Base-by-base conservation (phyloP, 1,140 invertebrate species). In the Maniola jurtina region DNA sequence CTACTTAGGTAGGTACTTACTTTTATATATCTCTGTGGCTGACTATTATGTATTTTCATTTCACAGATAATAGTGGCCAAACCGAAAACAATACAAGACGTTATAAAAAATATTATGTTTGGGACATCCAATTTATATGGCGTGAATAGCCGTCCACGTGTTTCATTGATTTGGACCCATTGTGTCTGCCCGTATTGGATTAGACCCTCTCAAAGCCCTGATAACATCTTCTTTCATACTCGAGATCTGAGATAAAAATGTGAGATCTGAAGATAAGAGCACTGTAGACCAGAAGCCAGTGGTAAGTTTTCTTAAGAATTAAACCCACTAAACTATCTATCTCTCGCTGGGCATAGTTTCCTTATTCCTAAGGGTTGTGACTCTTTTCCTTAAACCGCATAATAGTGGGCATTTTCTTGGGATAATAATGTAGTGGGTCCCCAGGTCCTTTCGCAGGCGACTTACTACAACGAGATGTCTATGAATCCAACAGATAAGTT, bases 161-260 rank as follows among this genome's bases (percentile, higher is more conserved):
- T 82, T 76, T 62, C 67, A 67, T 61, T 72, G 64, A 78, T 73
- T 77, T 50, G 56, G 50, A 25, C 14, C 77, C 54, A 79, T 85
- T 87, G 80, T 85, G 72, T 72, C 68, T 66, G 35, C 75, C 75
- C 76, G 66, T 82, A 82, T 72, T 64, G 79, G 79, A 81, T 80
- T 80, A 77, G 65, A 64, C 66, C 66, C 69, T 70, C 57, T 55
- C 58, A 71, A 60, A 69, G 64, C 58, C 35, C 75, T 73, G 84
- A 87, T 87, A 87, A 86, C 72, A 81, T 85, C 83, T 74, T 73
- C 75, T 77, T 81, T 76, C 75, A 81, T 70, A 72, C 70, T 42
- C 35, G 62, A 80, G 80, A 87, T 84, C 54, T 35, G 13, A 55
- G 54, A 55, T 55, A 55, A 55, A 33, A n/a, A 5, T 33, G 3